phyloP scores from a whole-genome alignment of 1,140 invertebrate species.

The Marisa cornuarietis region DNA sequence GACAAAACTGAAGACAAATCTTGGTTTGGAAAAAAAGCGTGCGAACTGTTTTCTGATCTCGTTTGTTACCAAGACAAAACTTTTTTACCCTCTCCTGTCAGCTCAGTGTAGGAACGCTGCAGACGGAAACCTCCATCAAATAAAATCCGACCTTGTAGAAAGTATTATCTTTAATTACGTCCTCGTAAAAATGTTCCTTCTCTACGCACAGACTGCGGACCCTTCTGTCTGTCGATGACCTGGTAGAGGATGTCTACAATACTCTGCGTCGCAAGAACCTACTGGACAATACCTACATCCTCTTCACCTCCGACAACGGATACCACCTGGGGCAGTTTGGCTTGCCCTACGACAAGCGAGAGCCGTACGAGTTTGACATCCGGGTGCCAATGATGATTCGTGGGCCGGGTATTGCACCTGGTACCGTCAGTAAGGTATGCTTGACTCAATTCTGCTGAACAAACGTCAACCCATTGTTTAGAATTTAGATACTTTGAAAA shows the following conservation, averaged over 20 bases:
- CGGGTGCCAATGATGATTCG: slow-evolving; percentile 81
- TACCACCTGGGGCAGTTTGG: slow-evolving; percentile 89
- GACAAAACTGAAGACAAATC: no score
- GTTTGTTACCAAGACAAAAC: no score
- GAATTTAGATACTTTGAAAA: no score
- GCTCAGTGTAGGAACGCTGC: no score
- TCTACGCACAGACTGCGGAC: slow-evolving; percentile 73
- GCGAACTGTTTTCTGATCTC: no score
- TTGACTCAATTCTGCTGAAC: no score
- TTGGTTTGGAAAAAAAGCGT: no score
- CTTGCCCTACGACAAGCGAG: slow-evolving; percentile 85
- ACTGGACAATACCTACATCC: slow-evolving; percentile 80
- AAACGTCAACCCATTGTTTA: no score
- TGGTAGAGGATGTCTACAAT: slow-evolving; percentile 75
- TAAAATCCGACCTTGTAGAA: neutral
- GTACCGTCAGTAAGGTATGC: slow-evolving; percentile 38
- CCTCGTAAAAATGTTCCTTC: neutral
- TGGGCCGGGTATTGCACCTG: slow-evolving; percentile 72
- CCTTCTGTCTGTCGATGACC: slow-evolving; percentile 84
- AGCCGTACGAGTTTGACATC: slow-evolving; percentile 88
- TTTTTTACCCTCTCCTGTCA: no score
- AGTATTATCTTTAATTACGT: neutral
- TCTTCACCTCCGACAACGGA: slow-evolving; percentile 89
- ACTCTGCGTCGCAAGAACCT: slow-evolving; percentile 69
- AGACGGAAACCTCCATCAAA: no score